These are phyloP conservation scores for Polydrusus tereticollis DNA, from an alignment of 2,888 invertebrate genomes.

Conservation along the genomic window DNA sequence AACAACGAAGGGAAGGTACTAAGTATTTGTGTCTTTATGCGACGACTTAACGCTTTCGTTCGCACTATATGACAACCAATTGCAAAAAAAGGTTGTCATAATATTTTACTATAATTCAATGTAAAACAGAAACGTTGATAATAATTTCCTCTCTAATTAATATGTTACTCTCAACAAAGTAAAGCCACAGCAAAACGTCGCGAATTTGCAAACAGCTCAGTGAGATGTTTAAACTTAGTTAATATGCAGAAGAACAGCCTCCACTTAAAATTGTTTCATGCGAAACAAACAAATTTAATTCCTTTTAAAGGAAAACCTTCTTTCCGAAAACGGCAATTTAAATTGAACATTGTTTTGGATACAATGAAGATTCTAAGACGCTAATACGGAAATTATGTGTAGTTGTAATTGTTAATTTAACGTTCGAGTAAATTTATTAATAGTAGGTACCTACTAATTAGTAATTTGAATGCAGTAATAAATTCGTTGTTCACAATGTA, in stretches of 20 bases:
- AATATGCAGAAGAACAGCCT: conserved; percentile 56
- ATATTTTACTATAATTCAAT: too few relatives aligned
- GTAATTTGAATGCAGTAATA: too few relatives aligned
- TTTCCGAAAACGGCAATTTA: conserved; percentile 49
- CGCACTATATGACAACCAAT: too few relatives aligned
- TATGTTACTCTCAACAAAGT: conserved; percentile 5
- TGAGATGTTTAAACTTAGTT: conserved; percentile 50
- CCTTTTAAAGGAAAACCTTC: conserved; percentile 43
- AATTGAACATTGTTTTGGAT: conserved; percentile 35
- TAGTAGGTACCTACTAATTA: too few relatives aligned
- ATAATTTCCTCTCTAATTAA: conserved; percentile 20
- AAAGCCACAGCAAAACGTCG: conserved; percentile 24
- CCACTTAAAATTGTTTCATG: conserved; percentile 53
- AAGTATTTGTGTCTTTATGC: too few relatives aligned
- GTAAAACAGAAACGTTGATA: too few relatives aligned
- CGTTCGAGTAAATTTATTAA: too few relatives aligned
- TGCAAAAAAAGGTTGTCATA: too few relatives aligned
- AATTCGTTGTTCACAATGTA: too few relatives aligned
- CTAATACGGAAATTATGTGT: neutral
- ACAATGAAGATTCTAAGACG: neutral
- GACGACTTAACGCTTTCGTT: too few relatives aligned
- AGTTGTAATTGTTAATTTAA: neutral
- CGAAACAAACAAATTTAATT: conserved; percentile 50
- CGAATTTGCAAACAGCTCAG: conserved; percentile 33
- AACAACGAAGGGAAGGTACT: too few relatives aligned